A percentile compares a stretch with the other conserved stretches of the same genome.
These are phyloP conservation scores for Speoplatyrhinus poulsoni DNA, from an alignment of 2,113 vertebrate species.

Conservation along the genomic window DNA sequence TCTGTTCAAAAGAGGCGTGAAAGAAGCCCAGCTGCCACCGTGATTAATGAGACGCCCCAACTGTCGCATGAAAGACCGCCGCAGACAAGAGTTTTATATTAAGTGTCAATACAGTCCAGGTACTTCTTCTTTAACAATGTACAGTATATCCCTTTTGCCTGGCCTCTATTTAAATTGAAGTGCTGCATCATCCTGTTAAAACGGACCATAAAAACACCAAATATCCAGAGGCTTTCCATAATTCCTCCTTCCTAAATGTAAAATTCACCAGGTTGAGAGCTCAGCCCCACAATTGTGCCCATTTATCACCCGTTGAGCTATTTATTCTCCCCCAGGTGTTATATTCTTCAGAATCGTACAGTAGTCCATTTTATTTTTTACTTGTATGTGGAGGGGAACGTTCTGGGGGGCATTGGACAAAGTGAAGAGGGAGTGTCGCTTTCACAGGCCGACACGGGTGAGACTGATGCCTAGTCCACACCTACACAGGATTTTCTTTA, in stretches of 20 bases:
- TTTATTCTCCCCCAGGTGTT: not conserved
- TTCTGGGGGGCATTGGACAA: too few species aligned
- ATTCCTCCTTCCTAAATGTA: not conserved
- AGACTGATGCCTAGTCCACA: too few species aligned
- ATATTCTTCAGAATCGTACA: not conserved
- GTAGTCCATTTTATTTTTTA: not conserved
- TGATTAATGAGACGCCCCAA: constrained; percentile 54
- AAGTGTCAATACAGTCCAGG: constrained; percentile 22
- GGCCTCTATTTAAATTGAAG: constrained; percentile 1
- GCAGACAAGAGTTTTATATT: constrained; percentile 9
- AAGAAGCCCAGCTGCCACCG: constrained; percentile 9
- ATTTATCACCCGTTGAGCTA: constrained; percentile 25
- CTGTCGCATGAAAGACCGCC: not conserved
- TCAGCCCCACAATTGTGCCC: not conserved
- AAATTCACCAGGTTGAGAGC: constrained; percentile 11
- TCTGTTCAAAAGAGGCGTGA: constrained; percentile 3
- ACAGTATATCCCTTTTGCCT: not conserved
- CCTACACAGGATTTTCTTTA: too few species aligned
- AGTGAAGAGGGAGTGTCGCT: too few species aligned
- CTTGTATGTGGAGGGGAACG: too few species aligned
- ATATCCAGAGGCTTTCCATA: constrained; percentile 8
- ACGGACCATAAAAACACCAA: not conserved
- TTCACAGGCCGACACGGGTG: too few species aligned
- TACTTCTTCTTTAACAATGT: constrained; percentile 34
- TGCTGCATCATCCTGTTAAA: constrained; percentile 35